Evolutionary conservation across 2,888 invertebrate species (phyloP).

Genomic region (Coenonympha arcania): DNA sequence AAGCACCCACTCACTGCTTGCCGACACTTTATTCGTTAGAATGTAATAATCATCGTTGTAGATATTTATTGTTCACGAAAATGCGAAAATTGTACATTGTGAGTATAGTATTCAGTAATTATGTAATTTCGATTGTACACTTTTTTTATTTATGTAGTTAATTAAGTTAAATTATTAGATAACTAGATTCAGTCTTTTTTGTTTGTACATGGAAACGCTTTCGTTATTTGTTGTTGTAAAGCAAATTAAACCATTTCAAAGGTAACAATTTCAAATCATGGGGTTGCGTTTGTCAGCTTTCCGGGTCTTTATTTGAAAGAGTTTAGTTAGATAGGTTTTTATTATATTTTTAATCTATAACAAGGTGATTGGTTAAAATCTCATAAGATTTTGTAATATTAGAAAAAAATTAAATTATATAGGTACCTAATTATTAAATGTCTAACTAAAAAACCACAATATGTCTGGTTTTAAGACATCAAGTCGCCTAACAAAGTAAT

Average conservation of each 20-base stretch:
- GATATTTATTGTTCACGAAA: conserved; percentile 25
- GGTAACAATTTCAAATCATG: not conserved
- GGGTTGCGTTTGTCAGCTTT: not conserved
- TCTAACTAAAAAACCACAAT: conserved; percentile 45
- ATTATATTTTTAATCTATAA: conserved; percentile 6
- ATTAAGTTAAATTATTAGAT: conserved; percentile 1
- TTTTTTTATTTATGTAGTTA: conserved; percentile 1
- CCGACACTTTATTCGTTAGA: conserved; percentile 40
- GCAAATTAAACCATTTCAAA: not conserved
- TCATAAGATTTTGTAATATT: conserved; percentile 13
- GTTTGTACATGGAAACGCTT: conserved; percentile 23
- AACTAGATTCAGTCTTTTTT: no score
- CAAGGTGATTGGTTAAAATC: conserved; percentile 59
- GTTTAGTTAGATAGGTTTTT: no score
- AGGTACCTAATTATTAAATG: no score
- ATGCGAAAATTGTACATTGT: conserved; percentile 22
- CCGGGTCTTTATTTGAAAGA: not conserved
- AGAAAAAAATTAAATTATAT: not conserved
- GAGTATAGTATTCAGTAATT: conserved; percentile 28
- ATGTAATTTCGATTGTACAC: conserved; percentile 18
- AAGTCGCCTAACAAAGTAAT: conserved; percentile 42
- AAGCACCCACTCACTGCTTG: conserved; percentile 59
- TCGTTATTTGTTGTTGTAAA: conserved; percentile 1
- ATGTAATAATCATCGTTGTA: conserved; percentile 28
- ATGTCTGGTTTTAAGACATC: conserved; percentile 51